phyloP scores from a whole-genome alignment of 2,888 invertebrate genomes.

The Frankliniella fusca region DNA sequence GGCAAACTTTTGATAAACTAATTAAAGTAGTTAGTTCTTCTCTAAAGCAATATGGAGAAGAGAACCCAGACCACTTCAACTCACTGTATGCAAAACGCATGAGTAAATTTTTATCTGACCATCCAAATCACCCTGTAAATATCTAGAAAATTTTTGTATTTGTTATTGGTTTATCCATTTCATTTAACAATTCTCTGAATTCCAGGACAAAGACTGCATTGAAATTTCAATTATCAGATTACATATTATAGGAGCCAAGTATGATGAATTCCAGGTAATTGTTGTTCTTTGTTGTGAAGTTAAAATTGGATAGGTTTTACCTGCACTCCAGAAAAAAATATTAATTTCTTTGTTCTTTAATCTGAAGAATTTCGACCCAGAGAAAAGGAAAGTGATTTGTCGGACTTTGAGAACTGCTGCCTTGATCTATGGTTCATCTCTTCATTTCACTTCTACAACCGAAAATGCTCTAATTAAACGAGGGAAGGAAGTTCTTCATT shows the following conservation, averaged over 20 bases:
- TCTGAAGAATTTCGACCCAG: not conserved
- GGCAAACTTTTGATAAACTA: constrained; percentile 60
- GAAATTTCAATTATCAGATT: constrained; percentile 61
- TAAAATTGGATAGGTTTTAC: not conserved
- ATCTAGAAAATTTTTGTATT: constrained; percentile 12
- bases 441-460: not conserved
- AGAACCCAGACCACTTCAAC: constrained; percentile 27
- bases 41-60: constrained; percentile 34
- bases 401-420: not conserved
- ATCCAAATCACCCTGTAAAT: constrained; percentile 11
- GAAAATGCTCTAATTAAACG: not conserved
- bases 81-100: not conserved
- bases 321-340: not conserved
- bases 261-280: constrained; percentile 77
- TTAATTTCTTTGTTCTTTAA: not conserved
- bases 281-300: not conserved
- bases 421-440: not conserved
- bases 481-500: not conserved
- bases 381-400: not conserved
- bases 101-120: not conserved
- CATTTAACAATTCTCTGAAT: not conserved
- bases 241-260: constrained; percentile 78
- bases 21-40: constrained; percentile 37
- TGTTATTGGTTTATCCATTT: not conserved
- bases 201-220: constrained; percentile 49